These are phyloP conservation scores for Drosophila ezoana DNA, from an alignment of 2,888 invertebrate species.

Conservation along the genomic window DNA sequence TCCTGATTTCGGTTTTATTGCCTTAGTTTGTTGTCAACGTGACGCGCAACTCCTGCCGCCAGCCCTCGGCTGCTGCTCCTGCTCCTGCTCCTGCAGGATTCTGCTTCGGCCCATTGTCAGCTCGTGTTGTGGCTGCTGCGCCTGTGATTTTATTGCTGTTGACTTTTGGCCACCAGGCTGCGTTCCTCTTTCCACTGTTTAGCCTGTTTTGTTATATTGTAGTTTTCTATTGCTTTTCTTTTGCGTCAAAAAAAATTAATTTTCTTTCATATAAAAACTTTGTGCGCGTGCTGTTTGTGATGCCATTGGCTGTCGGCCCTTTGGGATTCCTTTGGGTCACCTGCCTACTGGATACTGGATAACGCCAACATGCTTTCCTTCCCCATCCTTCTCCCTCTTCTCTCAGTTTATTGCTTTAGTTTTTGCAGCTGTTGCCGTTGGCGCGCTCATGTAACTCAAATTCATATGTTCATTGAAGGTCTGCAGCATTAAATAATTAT, in stretches of 20 bases:
- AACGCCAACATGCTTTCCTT: constrained; percentile 2
- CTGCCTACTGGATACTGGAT: constrained; percentile 7
- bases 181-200: constrained; percentile 3
- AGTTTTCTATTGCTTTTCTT: constrained; percentile 57
- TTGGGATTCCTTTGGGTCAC: constrained; percentile 25
- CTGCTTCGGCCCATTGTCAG: constrained; percentile 49
- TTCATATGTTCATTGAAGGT: constrained; percentile 11
- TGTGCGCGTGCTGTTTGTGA: constrained; percentile 73
- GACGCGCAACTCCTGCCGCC: constrained; percentile 35
- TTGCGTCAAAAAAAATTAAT: constrained; percentile 61
- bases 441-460: neutral
- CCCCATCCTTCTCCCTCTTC: neutral
- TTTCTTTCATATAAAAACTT: constrained; percentile 71
- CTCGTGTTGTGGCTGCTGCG: constrained; percentile 61
- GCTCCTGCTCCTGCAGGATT: neutral
- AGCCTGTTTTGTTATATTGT: constrained; percentile 47
- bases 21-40: constrained; percentile 61
- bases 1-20: constrained; percentile 79
- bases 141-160: constrained; percentile 75
- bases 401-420: constrained; percentile 31
- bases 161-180: constrained; percentile 63
- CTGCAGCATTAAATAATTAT: too few species aligned
- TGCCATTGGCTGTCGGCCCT: constrained; percentile 29
- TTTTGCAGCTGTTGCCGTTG: constrained; percentile 49
- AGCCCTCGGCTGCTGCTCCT: constrained; percentile 7